phyloP scores from a whole-genome alignment of 2,888 invertebrate genomes.

The Proisotoma minuta region DNA sequence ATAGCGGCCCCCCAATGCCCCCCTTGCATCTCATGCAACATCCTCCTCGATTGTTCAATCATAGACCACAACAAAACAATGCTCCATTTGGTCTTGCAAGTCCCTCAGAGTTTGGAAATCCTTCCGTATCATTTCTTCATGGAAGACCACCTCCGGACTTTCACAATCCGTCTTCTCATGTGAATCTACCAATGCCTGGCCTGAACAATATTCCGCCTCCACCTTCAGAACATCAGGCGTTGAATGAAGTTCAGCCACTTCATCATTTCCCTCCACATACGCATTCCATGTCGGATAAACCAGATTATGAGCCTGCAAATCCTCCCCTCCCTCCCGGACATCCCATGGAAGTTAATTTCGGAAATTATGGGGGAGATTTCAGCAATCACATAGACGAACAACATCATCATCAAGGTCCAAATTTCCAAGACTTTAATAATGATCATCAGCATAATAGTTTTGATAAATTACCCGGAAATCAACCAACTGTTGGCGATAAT shows the following conservation, averaged over 20 bases:
- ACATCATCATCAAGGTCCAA: neutral
- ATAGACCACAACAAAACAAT: neutral
- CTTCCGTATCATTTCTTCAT: neutral
- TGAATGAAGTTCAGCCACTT: conserved; percentile 33
- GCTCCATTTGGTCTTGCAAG: neutral
- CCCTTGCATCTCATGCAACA: neutral
- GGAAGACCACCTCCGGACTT: conserved; percentile 13
- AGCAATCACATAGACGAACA: neutral
- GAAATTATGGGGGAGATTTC: neutral
- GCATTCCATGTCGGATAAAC: conserved; percentile 42
- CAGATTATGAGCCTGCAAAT: conserved; percentile 47
- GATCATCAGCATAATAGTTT: neutral
- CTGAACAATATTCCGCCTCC: conserved; percentile 23
- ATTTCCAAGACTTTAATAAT: neutral
- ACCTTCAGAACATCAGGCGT: conserved; percentile 29
- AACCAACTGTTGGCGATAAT: neutral
- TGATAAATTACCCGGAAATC: too few relatives aligned
- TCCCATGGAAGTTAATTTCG: conserved; percentile 16
- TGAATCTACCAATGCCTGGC: conserved; percentile 32
- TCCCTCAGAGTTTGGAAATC: conserved; percentile 4
- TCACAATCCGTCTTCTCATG: conserved; percentile 3
- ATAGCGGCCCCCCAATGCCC: neutral
- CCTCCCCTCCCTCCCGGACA: conserved; percentile 45
- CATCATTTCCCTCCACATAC: conserved; percentile 42
- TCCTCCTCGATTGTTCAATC: neutral